phyloP scores from a whole-genome alignment of 2,888 invertebrate species.

The Amblyjoppa proteus region DNA sequence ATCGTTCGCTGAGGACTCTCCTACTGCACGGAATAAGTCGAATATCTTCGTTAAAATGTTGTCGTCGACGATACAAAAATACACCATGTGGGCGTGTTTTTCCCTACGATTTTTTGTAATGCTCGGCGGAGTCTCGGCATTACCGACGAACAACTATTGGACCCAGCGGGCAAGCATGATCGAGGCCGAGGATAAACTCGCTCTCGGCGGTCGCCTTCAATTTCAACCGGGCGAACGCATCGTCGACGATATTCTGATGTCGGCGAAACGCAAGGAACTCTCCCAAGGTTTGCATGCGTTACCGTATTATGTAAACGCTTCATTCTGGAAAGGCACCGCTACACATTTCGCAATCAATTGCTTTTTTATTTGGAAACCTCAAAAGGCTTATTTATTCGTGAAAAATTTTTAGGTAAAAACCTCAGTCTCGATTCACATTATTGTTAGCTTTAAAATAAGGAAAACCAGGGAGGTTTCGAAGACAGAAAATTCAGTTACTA shows the following conservation, averaged over 20 bases:
- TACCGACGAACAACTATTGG: slow-evolving; percentile 71
- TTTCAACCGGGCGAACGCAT: slow-evolving; percentile 86
- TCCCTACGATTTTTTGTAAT: not conserved
- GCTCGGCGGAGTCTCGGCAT: not conserved
- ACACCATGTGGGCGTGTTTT: not conserved
- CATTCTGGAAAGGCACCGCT: not conserved
- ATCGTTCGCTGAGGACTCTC: not conserved
- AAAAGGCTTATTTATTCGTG: too few species aligned
- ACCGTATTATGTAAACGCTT: not conserved
- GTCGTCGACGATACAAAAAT: not conserved
- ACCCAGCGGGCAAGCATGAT: slow-evolving; percentile 85
- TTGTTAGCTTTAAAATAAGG: too few species aligned
- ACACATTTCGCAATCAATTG: too few species aligned
- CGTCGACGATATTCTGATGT: slow-evolving; percentile 88
- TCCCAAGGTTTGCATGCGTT: slow-evolving; percentile 84
- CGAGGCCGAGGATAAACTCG: slow-evolving; percentile 84
- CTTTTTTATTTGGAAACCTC: too few species aligned
- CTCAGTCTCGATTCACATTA: too few species aligned
- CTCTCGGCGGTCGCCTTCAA: slow-evolving; percentile 86
- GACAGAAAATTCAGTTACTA: too few species aligned
- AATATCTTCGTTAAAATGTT: not conserved
- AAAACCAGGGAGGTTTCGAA: too few species aligned
- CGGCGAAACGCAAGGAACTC: slow-evolving; percentile 86
- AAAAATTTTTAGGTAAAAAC: too few species aligned
- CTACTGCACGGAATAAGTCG: not conserved